A percentile compares a stretch with the other conserved stretches of the same genome.
These are phyloP conservation scores for Palaemon carinicauda DNA, from an alignment of 1,140 invertebrate species.

Conservation along the genomic window DNA sequence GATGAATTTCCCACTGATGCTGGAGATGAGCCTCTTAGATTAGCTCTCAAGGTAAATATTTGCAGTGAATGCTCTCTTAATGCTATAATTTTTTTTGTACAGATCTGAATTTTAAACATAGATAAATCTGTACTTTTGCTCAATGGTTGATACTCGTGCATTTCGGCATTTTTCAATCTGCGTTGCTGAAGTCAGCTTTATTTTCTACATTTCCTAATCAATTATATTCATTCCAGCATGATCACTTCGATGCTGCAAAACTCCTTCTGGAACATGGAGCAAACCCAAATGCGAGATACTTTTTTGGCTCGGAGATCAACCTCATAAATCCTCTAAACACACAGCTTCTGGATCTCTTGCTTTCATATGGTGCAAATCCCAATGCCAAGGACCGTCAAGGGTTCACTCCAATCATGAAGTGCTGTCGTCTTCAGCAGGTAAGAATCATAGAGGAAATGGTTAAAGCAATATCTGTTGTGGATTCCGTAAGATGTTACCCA, in stretches of 20 bases:
- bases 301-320: constrained; percentile 90
- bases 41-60: constrained; percentile 75
- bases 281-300: constrained; percentile 75
- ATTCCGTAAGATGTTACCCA: no score
- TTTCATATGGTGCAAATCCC: constrained; percentile 85
- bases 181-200: neutral
- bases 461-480: no score
- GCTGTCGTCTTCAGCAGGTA: constrained; percentile 79
- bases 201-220: neutral
- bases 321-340: constrained; percentile 79
- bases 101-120: no score
- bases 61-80: neutral
- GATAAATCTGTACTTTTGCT: no score
- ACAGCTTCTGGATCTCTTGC: constrained; percentile 81
- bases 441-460: neutral
- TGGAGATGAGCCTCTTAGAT: constrained; percentile 78
- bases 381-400: constrained; percentile 85
- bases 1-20: constrained; percentile 59
- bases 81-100: no score
- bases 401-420: constrained; percentile 88
- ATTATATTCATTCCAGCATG: constrained; percentile 68
- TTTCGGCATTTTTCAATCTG: neutral
- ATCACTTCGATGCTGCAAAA: constrained; percentile 78
- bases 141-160: no score
- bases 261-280: constrained; percentile 76